phyloP scores from a whole-genome alignment of 35 echinoderm and acorn worm genomes.

The Stichopus chloronotus region DNA sequence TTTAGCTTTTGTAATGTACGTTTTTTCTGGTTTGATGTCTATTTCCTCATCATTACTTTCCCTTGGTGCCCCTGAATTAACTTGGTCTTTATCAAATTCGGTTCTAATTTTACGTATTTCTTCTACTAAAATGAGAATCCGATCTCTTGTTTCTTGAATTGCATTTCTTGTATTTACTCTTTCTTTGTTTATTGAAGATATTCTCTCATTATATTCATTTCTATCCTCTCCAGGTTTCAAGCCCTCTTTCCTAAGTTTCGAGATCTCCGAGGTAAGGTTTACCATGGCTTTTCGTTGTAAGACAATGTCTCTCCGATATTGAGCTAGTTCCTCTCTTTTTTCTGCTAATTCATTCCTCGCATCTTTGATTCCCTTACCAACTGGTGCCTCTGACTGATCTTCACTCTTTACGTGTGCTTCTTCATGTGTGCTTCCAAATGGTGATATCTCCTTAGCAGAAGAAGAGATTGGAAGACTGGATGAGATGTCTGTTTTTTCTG shows the following conservation, averaged over 20 bases:
- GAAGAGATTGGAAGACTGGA: too few relatives aligned
- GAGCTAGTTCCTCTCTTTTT: not conserved
- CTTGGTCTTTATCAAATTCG: not conserved
- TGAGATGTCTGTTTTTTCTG: too few relatives aligned
- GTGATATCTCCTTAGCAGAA: too few relatives aligned
- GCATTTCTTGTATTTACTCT: not conserved
- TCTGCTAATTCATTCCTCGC: not conserved
- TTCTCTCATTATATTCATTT: not conserved
- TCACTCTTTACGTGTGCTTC: not conserved
- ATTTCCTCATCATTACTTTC: not conserved
- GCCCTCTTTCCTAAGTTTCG: not conserved
- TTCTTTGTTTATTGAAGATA: not conserved
- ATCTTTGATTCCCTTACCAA: too few relatives aligned
- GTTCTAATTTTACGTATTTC: too few relatives aligned
- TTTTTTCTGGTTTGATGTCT: too few relatives aligned
- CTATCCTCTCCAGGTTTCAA: not conserved
- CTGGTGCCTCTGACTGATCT: too few relatives aligned
- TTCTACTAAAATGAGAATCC: too few relatives aligned
- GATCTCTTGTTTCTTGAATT: not conserved
- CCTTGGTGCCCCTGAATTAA: not conserved
- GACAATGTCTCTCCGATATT: not conserved
- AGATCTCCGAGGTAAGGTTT: not conserved
- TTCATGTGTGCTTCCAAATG: too few relatives aligned
- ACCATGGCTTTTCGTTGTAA: not conserved
- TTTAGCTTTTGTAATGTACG: too few relatives aligned